These are phyloP conservation scores for Plebejus melissa DNA, from an alignment of 2,888 invertebrate genomes.

Conservation along the genomic window DNA sequence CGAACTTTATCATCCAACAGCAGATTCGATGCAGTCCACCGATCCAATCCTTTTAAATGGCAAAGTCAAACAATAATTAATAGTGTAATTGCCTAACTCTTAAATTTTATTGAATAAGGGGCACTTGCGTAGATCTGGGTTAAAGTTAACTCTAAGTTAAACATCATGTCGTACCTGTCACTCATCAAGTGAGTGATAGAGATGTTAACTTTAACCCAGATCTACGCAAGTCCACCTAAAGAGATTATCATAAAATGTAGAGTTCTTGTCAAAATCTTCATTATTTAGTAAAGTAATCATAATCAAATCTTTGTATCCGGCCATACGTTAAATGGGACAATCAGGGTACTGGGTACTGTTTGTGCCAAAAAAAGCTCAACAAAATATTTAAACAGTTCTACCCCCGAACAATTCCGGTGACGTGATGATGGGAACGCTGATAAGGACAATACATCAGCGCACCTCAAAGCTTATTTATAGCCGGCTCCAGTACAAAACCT, in stretches of 20 bases:
- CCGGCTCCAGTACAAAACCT: not conserved
- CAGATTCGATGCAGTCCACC: not conserved
- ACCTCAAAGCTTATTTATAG: slow-evolving; percentile 27
- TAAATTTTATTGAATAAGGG: too few species aligned
- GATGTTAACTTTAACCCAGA: too few species aligned
- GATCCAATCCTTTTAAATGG: not conserved
- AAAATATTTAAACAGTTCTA: not conserved
- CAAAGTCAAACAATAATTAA: not conserved
- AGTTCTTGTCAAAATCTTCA: too few species aligned
- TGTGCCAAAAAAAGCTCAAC: not conserved
- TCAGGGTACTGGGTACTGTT: not conserved
- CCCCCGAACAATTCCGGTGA: not conserved
- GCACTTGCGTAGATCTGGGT: too few species aligned
- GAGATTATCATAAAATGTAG: too few species aligned
- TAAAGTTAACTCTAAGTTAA: too few species aligned
- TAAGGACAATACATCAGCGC: slow-evolving; percentile 33
- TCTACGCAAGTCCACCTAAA: too few species aligned
- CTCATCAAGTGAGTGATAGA: too few species aligned
- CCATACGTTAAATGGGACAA: too few species aligned
- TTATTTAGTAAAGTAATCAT: too few species aligned
- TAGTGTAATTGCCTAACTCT: not conserved
- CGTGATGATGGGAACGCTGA: slow-evolving; percentile 9
- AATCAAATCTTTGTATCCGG: too few species aligned
- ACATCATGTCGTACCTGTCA: too few species aligned
- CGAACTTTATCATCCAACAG: not conserved